Percentiles rank a stretch among this genome's conserved stretches.
Conservation (phyloP, 2,113 vertebrate genomes). For the Scatophagus argus region DNA sequence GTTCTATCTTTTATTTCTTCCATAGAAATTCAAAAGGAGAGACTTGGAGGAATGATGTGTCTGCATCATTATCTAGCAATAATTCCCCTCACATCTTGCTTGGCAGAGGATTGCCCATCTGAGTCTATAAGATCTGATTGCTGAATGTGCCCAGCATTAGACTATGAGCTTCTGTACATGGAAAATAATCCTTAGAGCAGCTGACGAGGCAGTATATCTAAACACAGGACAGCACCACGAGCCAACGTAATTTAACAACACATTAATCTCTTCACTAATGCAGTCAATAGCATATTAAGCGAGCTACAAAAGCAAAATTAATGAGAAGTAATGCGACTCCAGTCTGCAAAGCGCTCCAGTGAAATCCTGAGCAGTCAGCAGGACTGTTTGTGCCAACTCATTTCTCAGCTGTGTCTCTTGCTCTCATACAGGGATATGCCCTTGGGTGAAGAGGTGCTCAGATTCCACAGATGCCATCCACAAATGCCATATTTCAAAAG, state of each 20-base stretch:
- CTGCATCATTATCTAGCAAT: conserved; percentile 15
- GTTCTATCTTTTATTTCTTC: background rate
- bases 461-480: conserved; percentile 62
- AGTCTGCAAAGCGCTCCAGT: conserved; percentile 25
- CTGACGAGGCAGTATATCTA: conserved; percentile 71
- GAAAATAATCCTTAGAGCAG: conserved; percentile 60
- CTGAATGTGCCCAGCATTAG: conserved; percentile 44
- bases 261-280: conserved; percentile 74
- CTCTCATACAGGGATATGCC: conserved; percentile 33
- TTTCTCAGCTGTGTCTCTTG: conserved; percentile 54
- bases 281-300: conserved; percentile 77
- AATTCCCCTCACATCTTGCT: conserved; percentile 40
- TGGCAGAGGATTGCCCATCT: conserved; percentile 39
- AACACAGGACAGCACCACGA: conserved; percentile 54
- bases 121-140: conserved; percentile 30
- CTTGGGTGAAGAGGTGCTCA: conserved; percentile 54
- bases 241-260: conserved; percentile 77
- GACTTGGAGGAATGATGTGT: background rate
- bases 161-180: conserved; percentile 62
- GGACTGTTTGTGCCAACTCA: conserved; percentile 41
- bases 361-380: conserved; percentile 72
- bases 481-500: conserved; percentile 51
- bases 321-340: conserved; percentile 59
- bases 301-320: conserved; percentile 69
- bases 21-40: background rate